phyloP scores from a whole-genome alignment of 2,113 vertebrate genomes.

The Microtus richardsoni region DNA sequence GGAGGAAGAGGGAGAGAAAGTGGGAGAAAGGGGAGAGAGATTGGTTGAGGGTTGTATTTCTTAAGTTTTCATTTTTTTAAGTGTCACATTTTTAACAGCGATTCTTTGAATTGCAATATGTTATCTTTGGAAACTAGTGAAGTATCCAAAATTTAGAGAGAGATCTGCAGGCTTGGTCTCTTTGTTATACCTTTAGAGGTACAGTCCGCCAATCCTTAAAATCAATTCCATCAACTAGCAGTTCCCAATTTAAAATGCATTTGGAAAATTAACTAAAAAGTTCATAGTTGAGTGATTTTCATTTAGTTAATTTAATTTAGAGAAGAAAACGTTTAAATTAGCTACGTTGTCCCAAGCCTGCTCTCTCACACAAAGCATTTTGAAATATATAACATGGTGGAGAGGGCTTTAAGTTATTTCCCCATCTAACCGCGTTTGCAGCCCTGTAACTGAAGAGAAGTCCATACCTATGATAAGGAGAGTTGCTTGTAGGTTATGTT shows the following conservation, averaged over 20 bases:
- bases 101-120: slow-evolving; percentile 24
- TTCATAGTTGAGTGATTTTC: background rate
- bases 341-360: background rate
- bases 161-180: background rate
- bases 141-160: slow-evolving; percentile 40
- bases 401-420: background rate
- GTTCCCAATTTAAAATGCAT: slow-evolving; percentile 47
- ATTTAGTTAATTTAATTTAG: background rate
- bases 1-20: background rate
- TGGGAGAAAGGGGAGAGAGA: background rate
- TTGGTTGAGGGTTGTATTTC: background rate
- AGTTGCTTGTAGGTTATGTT: slow-evolving; percentile 37
- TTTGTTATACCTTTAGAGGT: background rate
- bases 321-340: background rate
- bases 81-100: slow-evolving; percentile 20
- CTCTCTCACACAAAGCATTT: background rate
- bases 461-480: slow-evolving; percentile 2
- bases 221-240: background rate
- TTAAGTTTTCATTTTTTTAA: slow-evolving; percentile 32
- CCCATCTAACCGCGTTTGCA: slow-evolving; percentile 8
- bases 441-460: slow-evolving; percentile 16
- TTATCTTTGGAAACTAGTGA: slow-evolving; percentile 41
- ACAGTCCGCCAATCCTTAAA: background rate
- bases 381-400: slow-evolving; percentile 20
- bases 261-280: slow-evolving; percentile 58